Percentiles rank a stretch among this genome's conserved stretches.
Evolutionary conservation across 2,888 invertebrate species (phyloP).

Genomic region (Sphaerophoria taeniata): DNA sequence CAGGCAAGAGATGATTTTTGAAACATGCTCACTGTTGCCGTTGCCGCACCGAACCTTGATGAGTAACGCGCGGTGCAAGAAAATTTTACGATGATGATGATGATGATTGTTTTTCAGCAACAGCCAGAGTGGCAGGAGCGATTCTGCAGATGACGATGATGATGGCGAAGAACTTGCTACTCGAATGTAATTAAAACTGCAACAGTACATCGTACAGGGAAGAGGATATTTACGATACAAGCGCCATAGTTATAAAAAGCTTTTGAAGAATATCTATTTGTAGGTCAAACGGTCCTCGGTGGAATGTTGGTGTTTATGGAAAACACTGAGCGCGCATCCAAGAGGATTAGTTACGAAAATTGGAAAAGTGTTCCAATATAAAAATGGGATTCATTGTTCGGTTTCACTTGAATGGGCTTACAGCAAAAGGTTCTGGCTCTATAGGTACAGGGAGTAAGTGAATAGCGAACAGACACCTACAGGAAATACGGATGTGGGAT

Average conservation of each 20-base stretch:
- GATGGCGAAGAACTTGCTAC: conserved; percentile 53
- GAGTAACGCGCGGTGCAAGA: conserved; percentile 7
- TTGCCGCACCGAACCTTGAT: conserved; percentile 29
- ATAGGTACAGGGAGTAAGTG: conserved; percentile 1
- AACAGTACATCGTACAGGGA: conserved; percentile 27
- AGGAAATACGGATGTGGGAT: conserved; percentile 50
- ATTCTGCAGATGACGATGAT: conserved; percentile 24
- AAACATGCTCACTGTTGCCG: conserved; percentile 1
- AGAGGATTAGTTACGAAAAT: conserved; percentile 64
- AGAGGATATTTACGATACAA: conserved; percentile 1
- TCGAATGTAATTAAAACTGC: conserved; percentile 71
- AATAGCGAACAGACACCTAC: conserved; percentile 29
- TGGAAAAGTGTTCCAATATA: conserved; percentile 62
- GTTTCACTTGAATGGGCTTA: conserved; percentile 59
- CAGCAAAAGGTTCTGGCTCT: conserved; percentile 15
- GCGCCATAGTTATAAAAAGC: not conserved
- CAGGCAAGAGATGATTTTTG: conserved; percentile 41
- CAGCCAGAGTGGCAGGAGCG: conserved; percentile 10
- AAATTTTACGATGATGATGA: conserved; percentile 38
- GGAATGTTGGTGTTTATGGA: conserved; percentile 54
- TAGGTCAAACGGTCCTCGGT: conserved; percentile 35
- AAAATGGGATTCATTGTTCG: conserved; percentile 61
- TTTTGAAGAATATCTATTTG: not conserved
- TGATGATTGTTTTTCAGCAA: conserved; percentile 48
- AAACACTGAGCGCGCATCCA: conserved; percentile 33